These are phyloP conservation scores for Tetrao urogallus DNA, from an alignment of 2,113 vertebrate genomes.

Conservation along the genomic window DNA sequence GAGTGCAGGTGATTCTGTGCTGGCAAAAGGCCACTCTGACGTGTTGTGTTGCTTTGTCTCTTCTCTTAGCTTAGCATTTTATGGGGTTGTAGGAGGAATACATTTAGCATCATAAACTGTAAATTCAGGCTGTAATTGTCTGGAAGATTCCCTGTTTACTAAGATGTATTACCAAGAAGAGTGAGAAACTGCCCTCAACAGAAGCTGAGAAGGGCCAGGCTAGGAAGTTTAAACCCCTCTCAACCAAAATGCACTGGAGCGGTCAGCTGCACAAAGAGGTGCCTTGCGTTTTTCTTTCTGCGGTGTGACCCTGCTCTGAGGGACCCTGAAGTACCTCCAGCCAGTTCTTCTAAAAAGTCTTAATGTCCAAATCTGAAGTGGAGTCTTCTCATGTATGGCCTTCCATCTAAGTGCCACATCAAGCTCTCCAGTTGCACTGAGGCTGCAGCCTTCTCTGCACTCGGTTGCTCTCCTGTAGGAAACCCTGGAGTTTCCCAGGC, in stretches of 20 bases:
- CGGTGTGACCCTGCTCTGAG: not conserved
- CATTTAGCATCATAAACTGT: not conserved
- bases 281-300: not conserved
- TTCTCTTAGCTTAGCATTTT: not conserved
- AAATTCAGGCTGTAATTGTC: not conserved
- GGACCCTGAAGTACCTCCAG: not conserved
- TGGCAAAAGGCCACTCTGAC: not conserved
- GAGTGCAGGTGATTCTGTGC: not conserved
- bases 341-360: not conserved
- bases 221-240: not conserved
- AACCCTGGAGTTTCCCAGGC: not conserved
- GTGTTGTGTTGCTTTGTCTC: not conserved
- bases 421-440: not conserved
- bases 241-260: not conserved
- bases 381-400: not conserved
- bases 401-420: not conserved
- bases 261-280: not conserved
- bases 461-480: not conserved
- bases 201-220: not conserved
- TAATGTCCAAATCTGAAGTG: not conserved
- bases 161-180: not conserved
- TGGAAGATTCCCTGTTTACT: not conserved
- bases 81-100: not conserved
- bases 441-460: not conserved
- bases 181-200: not conserved